A percentile compares a stretch with the other conserved stretches of the same genome.
These are phyloP conservation scores for Gulo gulo DNA, from an alignment of 2,113 vertebrate genomes.

Conservation along the genomic window DNA sequence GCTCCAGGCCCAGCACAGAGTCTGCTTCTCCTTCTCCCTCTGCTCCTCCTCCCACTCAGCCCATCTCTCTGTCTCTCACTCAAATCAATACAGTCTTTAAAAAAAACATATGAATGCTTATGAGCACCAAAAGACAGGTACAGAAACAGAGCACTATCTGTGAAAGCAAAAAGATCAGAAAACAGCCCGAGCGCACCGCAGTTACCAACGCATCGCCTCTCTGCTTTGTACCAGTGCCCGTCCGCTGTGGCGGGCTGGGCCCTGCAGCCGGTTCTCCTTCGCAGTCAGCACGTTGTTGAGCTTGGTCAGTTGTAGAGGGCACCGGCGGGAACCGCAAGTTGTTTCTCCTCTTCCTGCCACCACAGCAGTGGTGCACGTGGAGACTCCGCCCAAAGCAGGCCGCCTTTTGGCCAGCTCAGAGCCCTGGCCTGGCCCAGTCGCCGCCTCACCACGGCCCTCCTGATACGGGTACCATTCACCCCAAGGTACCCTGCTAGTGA, in stretches of 20 bases:
- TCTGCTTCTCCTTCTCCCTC: too few species aligned
- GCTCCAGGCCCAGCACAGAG: too few species aligned
- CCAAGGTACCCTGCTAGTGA: background rate
- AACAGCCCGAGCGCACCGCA: background rate
- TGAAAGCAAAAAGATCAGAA: background rate
- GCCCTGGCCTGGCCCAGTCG: background rate
- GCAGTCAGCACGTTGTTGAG: background rate
- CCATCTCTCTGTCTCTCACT: too few species aligned
- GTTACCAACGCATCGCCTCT: background rate
- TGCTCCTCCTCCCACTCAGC: too few species aligned
- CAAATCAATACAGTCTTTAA: too few species aligned
- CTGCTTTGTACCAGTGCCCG: background rate
- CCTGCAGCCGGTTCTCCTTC: background rate
- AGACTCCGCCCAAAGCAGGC: background rate
- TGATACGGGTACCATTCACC: background rate
- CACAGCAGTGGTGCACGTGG: background rate
- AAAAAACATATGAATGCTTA: background rate
- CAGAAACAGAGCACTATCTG: background rate
- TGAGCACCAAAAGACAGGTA: background rate
- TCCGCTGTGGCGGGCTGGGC: background rate
- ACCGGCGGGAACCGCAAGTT: background rate
- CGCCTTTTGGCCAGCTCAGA: background rate
- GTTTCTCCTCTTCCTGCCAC: background rate
- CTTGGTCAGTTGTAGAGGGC: background rate
- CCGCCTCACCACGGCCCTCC: background rate